These are phyloP conservation scores for Eufriesea mexicana DNA, from an alignment of 1,140 invertebrate genomes.

Conservation along the genomic window DNA sequence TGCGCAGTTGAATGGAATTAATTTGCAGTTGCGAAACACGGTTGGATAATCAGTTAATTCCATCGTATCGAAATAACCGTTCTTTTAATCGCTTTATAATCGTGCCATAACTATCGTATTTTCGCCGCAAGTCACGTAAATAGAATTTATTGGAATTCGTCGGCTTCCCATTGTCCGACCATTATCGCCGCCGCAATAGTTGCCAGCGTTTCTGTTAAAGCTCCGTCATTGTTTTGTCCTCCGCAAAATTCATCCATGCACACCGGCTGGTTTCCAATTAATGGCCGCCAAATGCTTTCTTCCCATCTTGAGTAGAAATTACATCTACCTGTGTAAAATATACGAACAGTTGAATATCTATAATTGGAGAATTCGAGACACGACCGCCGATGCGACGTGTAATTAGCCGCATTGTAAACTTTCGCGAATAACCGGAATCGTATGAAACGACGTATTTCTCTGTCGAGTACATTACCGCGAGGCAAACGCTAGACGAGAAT, in stretches of 20 bases:
- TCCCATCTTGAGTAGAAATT: neutral
- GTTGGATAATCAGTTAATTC: neutral
- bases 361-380: neutral
- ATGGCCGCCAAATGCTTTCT: neutral
- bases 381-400: neutral
- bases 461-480: neutral
- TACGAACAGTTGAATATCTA: neutral
- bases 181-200: constrained; percentile 28
- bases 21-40: neutral
- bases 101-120: constrained; percentile 8
- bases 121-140: constrained; percentile 1
- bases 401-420: neutral
- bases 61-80: neutral
- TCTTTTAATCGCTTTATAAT: constrained; percentile 40
- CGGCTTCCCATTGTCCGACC: neutral
- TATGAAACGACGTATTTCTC: too few species aligned
- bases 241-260: neutral
- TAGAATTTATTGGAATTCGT: constrained; percentile 28
- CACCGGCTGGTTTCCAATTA: neutral
- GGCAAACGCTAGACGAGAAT: neutral
- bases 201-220: neutral
- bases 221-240: neutral
- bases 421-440: too few species aligned
- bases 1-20: neutral
- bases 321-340: neutral